Conservation (phyloP, 2,797 vertebrate species). For the Sebastes steindachneri region DNA sequence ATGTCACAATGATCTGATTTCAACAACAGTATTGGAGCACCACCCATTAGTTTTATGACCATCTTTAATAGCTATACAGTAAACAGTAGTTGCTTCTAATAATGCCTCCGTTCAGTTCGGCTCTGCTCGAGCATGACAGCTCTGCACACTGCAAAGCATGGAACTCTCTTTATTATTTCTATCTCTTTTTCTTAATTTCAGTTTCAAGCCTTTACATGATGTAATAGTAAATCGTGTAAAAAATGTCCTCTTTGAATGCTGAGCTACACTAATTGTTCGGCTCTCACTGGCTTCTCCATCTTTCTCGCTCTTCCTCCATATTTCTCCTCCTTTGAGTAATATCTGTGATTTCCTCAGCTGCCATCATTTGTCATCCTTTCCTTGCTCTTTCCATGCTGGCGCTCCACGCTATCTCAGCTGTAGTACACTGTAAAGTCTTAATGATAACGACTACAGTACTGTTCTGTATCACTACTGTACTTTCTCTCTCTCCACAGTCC, state of each 20-base stretch:
- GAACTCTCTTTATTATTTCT: slow-evolving; percentile 3
- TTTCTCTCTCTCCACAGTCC: slow-evolving; percentile 83
- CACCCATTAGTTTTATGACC: slow-evolving; percentile 42
- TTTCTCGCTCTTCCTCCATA: slow-evolving; percentile 1
- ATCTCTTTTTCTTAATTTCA: not conserved
- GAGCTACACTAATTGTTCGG: slow-evolving; percentile 66
- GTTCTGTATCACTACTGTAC: slow-evolving; percentile 6
- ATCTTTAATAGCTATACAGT: slow-evolving; percentile 39
- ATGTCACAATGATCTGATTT: slow-evolving; percentile 9
- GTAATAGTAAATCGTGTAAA: slow-evolving; percentile 1
- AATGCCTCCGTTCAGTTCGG: slow-evolving; percentile 36
- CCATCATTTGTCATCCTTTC: slow-evolving; percentile 14
- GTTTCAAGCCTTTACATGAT: slow-evolving; percentile 15
- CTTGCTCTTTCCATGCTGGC: slow-evolving; percentile 8
- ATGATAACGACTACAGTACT: not conserved
- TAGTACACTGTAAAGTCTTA: not conserved
- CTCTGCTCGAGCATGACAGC: slow-evolving; percentile 63
- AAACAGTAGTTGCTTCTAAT: slow-evolving; percentile 61
- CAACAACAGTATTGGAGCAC: slow-evolving; percentile 67
- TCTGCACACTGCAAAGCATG: slow-evolving; percentile 56
- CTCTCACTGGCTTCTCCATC: slow-evolving; percentile 28
- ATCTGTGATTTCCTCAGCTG: slow-evolving; percentile 29
- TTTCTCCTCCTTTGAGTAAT: slow-evolving; percentile 26
- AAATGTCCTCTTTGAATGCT: slow-evolving; percentile 45
- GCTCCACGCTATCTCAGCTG: slow-evolving; percentile 22